Percentiles rank a stretch among this genome's conserved stretches.
Evolutionary conservation across 2,113 vertebrate genomes (phyloP).

Genomic region (Cettia cetti): DNA sequence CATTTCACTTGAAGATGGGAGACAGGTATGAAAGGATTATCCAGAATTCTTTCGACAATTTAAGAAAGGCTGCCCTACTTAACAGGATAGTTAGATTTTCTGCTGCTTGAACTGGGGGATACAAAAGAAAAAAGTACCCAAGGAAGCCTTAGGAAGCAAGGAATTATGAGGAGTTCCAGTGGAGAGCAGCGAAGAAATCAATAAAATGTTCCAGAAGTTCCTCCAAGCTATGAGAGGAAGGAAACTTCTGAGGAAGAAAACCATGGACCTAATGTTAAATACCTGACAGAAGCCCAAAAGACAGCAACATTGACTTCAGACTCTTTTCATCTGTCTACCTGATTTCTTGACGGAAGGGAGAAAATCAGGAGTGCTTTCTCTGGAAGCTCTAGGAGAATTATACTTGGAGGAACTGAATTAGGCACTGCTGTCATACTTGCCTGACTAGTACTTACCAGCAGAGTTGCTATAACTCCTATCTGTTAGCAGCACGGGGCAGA

Average conservation of each 20-base stretch:
- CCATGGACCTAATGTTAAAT: not conserved
- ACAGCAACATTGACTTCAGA: not conserved
- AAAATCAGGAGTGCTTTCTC: not conserved
- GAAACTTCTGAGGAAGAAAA: not conserved
- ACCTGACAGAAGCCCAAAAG: not conserved
- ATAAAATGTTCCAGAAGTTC: not conserved
- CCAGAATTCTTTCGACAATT: not conserved
- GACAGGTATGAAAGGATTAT: conserved; percentile 49
- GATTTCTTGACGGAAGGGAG: not conserved
- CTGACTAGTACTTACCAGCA: accelerated
- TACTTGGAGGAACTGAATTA: not conserved
- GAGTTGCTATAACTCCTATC: accelerated
- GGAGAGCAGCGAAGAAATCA: not conserved
- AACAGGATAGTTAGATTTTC: not conserved
- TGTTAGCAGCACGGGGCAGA: accelerated
- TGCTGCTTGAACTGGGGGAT: not conserved
- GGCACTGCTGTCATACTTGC: not conserved
- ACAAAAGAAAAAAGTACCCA: not conserved
- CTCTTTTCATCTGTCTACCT: not conserved
- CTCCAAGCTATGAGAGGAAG: not conserved
- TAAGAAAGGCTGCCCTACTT: conserved; percentile 41
- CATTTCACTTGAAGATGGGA: conserved; percentile 25
- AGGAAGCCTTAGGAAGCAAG: not conserved
- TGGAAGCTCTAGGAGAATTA: not conserved
- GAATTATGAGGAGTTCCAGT: not conserved